Base-by-base conservation (phyloP, 2,113 vertebrate genomes). In the Arothron firmamentum region DNA sequence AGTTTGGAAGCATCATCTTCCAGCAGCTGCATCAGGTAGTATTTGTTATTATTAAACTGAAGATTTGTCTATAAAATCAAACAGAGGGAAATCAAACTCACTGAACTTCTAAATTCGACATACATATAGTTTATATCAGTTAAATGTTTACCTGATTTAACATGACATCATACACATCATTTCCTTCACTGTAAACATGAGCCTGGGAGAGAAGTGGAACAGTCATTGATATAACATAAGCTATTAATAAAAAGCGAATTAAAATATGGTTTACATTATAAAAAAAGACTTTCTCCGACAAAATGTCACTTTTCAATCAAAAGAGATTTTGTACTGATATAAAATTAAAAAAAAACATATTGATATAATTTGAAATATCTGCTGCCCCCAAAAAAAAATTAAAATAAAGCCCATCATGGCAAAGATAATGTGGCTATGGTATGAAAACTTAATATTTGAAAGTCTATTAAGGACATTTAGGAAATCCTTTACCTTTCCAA, bases 41-140 rank as follows among this genome's bases (percentile, higher is more conserved):
- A 96, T 65, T 96, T 96, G 78, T 96, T 96, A 88, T 95, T 95
- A 87, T 96, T 96, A 69, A 92, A 93, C 73, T 96, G 93, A 46
- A 96, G 86, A 61, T 95, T 95, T 28, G 95, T 96, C 95, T 96
- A 77, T 3, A 51, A 46, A 61, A 69, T 12, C 2, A 57, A 38
- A 11, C 34, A 38, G 34, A 38, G 8, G 34, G 34, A 12, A 38
- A 38, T 38, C 34, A 38, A 38, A 38, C 11, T 38, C 8, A 10
- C 6, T 38, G 10, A 10, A 38, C 4, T 38, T 17, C 9, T n/a
- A 9, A 21, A 9, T 43, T 38, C 13, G 38, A 1, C 31, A 0
- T 5, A 5, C 18, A 25, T 9, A 1, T 42, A 5, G 15, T 16
- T 28, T 23, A 43, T 9, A 16, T 34, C 0, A 14, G 15, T 11